phyloP scores from a whole-genome alignment of 1,140 invertebrate species.

The Potamilus streckersoni region DNA sequence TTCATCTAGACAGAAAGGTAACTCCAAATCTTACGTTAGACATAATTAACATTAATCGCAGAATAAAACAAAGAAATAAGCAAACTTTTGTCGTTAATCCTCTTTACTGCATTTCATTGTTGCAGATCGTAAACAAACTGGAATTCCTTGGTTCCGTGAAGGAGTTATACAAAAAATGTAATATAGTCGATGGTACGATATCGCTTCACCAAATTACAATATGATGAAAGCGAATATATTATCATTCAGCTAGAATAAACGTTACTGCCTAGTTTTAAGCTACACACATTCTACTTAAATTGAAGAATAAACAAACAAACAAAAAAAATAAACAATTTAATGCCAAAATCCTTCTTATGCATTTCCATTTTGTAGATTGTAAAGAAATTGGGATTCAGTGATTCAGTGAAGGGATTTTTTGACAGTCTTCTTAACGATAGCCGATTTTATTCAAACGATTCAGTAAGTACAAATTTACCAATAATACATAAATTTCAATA shows the following conservation, averaged over 20 bases:
- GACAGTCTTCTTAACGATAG: constrained; percentile 24
- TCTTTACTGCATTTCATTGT: too few relatives aligned
- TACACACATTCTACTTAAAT: background rate
- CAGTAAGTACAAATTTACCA: constrained; percentile 26
- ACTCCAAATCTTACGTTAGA: too few relatives aligned
- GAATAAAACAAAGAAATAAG: too few relatives aligned
- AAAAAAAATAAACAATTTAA: background rate
- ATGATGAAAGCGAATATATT: background rate
- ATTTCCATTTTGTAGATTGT: constrained; percentile 27
- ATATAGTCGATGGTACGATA: too few relatives aligned
- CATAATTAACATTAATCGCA: too few relatives aligned
- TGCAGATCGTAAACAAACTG: too few relatives aligned
- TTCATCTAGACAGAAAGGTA: too few relatives aligned
- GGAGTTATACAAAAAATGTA: too few relatives aligned
- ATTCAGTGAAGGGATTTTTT: constrained; percentile 39
- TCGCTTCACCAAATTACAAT: background rate
- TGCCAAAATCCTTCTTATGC: background rate
- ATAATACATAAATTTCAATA: too few relatives aligned
- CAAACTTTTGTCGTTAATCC: too few relatives aligned
- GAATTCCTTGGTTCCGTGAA: too few relatives aligned
- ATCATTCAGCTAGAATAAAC: background rate
- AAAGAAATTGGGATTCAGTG: constrained; percentile 19
- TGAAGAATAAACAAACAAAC: background rate
- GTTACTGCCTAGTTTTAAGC: background rate
- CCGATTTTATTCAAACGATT: constrained; percentile 34